Percentiles rank a stretch among this genome's conserved stretches.
Conservation (phyloP, 2,797 vertebrate genomes). For the Gobio occitaniae region DNA sequence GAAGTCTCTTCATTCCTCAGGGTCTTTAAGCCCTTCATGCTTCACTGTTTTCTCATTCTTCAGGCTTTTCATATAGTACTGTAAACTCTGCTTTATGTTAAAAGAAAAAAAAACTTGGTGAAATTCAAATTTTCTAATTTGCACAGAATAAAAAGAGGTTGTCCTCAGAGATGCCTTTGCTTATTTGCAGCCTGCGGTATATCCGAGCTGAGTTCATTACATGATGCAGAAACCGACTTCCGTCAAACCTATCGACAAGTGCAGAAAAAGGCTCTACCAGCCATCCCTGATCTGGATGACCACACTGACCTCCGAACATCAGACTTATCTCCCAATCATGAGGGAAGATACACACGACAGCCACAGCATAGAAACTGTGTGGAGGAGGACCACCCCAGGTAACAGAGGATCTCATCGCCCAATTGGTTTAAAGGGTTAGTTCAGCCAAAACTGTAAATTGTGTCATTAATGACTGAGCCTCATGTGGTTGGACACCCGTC, state of each 20-base stretch:
- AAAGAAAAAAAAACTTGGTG: too few species aligned
- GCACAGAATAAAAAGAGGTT: too few species aligned
- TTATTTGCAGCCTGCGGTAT: constrained; percentile 80
- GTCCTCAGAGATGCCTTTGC: background rate
- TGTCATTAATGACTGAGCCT: too few species aligned
- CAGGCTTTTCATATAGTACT: background rate
- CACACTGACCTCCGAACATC: constrained; percentile 71
- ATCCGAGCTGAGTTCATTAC: constrained; percentile 95
- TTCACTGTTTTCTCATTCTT: background rate
- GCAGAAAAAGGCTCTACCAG: constrained; percentile 87
- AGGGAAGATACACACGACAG: constrained; percentile 36
- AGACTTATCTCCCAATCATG: constrained; percentile 40
- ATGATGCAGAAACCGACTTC: constrained; percentile 86
- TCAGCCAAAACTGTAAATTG: too few species aligned
- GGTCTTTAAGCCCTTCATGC: background rate
- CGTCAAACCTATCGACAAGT: constrained; percentile 86
- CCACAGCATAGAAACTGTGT: constrained; percentile 24
- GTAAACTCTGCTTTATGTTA: background rate
- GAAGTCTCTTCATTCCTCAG: background rate
- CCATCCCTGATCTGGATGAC: constrained; percentile 82
- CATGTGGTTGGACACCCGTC: too few species aligned
- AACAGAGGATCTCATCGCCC: background rate
- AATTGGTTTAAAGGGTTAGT: too few species aligned
- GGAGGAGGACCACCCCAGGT: constrained; percentile 57
- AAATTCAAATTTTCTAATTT: too few species aligned